Percentiles rank a stretch among this genome's conserved stretches.
Evolutionary conservation across 2,113 vertebrate species (phyloP).

Genomic region (Solenodon paradoxus): DNA sequence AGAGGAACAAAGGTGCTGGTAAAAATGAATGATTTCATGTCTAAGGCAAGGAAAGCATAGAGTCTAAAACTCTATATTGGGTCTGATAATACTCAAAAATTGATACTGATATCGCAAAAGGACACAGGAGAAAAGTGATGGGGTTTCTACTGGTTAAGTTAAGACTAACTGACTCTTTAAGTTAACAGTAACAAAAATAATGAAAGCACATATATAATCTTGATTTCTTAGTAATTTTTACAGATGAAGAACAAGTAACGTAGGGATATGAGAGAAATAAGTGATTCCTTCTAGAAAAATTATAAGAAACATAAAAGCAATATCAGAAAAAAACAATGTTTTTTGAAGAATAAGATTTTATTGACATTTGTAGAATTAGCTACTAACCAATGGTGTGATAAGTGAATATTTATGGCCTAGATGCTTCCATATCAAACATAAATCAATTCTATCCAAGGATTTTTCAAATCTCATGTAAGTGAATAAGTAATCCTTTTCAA

Average conservation of each 20-base stretch:
- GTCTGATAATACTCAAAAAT: not conserved
- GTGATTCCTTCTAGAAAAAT: not conserved
- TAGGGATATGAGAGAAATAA: not conserved
- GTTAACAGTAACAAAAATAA: not conserved
- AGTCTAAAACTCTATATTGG: not conserved
- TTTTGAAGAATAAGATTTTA: not conserved
- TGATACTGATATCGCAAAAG: not conserved
- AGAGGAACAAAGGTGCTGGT: not conserved
- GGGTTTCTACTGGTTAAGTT: not conserved
- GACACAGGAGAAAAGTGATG: not conserved
- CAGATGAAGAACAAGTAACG: not conserved
- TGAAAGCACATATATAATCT: not conserved
- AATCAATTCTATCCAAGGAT: not conserved
- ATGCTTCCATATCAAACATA: not conserved
- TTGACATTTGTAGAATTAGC: not conserved
- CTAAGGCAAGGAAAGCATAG: not conserved
- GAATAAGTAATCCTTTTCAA: not conserved
- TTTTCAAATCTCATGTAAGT: not conserved
- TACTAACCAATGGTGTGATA: not conserved
- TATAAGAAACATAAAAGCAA: no score
- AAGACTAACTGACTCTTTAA: not conserved
- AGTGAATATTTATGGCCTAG: not conserved
- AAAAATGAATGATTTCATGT: not conserved
- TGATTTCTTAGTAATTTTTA: not conserved
- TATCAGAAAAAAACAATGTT: no score